Percentiles rank a stretch among this genome's conserved stretches.
Conservation (phyloP, 2,888 invertebrate genomes). For the Lasius fuliginosus region DNA sequence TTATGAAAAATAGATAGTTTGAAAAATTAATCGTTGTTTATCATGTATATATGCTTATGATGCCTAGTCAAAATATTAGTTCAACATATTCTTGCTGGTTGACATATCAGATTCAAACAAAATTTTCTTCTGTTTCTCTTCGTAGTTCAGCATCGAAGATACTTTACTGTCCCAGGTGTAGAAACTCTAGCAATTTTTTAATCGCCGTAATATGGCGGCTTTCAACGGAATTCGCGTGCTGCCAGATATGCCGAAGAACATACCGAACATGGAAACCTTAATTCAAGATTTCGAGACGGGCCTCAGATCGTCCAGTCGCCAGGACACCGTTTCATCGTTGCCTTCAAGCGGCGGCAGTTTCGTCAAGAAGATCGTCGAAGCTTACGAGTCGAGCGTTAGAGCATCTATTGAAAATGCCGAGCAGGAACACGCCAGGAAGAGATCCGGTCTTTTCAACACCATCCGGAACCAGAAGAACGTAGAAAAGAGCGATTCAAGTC, state of each 20-base stretch:
- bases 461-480: neutral
- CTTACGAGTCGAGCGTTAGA: conserved; percentile 74
- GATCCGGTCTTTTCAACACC: neutral
- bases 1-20: neutral
- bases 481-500: neutral
- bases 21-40: neutral
- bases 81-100: neutral
- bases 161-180: neutral
- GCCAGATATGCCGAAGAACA: conserved; percentile 41
- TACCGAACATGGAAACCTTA: conserved; percentile 73
- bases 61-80: neutral
- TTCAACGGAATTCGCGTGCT: conserved; percentile 34
- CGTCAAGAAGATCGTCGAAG: conserved; percentile 80
- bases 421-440: neutral
- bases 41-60: neutral
- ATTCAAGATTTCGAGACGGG: conserved; percentile 77
- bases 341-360: conserved; percentile 68
- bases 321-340: neutral
- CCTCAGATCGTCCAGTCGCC: conserved; percentile 40
- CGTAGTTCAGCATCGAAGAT: neutral
- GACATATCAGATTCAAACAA: neutral
- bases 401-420: neutral
- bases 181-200: neutral
- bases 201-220: neutral
- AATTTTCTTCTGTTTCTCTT: neutral